Evolutionary conservation across 2,888 invertebrate species (phyloP).

Genomic region (Campoplex capitator): DNA sequence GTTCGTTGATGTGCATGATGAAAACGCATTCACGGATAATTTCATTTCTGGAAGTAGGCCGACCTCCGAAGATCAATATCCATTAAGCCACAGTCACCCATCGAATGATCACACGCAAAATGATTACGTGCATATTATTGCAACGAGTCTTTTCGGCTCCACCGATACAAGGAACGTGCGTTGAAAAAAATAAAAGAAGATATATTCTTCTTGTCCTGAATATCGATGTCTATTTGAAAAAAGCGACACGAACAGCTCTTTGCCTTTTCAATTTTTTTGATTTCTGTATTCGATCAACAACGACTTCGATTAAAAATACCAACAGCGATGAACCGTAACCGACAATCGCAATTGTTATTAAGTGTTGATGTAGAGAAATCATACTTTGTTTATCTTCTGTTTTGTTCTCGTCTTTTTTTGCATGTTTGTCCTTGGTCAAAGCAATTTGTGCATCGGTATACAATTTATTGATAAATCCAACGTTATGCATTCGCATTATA

Average conservation of each 20-base stretch:
- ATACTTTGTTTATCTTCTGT: neutral
- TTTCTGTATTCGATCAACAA: neutral
- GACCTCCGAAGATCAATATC: neutral
- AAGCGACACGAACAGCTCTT: neutral
- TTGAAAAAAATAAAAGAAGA: too few species aligned
- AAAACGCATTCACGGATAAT: neutral
- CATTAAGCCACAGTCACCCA: neutral
- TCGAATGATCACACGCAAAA: neutral
- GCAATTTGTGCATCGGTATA: neutral
- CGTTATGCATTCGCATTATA: conserved; percentile 1
- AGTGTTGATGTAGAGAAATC: neutral
- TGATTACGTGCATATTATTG: neutral
- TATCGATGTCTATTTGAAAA: neutral
- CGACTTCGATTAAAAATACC: neutral
- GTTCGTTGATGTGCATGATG: neutral
- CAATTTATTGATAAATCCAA: conserved; percentile 34
- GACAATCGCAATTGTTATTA: neutral
- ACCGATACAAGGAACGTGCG: too few species aligned
- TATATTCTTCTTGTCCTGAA: too few species aligned
- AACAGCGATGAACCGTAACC: neutral
- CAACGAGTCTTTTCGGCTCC: too few species aligned
- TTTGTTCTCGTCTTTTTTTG: neutral
- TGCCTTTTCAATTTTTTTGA: neutral
- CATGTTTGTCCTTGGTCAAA: neutral
- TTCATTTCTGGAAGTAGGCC: neutral